A percentile compares a stretch with the other conserved stretches of the same genome.
These are phyloP conservation scores for Allygus modestus DNA, from an alignment of 2,888 invertebrate genomes.

Conservation along the genomic window DNA sequence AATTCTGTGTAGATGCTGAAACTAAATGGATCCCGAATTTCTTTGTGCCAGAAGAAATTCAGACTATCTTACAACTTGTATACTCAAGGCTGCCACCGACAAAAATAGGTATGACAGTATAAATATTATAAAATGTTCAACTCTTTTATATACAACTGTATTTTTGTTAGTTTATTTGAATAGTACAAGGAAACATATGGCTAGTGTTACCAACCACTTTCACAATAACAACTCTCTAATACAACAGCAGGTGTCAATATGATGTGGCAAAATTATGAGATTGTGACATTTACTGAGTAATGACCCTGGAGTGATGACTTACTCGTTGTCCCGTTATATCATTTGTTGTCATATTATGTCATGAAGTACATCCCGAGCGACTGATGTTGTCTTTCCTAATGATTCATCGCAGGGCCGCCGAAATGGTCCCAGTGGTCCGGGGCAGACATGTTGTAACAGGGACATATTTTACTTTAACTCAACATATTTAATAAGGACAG, in stretches of 20 bases:
- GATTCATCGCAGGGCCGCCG: no score
- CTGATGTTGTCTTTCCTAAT: background rate
- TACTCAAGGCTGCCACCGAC: conserved; percentile 33
- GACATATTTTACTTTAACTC: no score
- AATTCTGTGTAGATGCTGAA: conserved; percentile 16
- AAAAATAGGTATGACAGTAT: conserved; percentile 23
- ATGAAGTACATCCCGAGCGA: background rate
- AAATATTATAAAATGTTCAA: no score
- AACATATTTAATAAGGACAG: no score
- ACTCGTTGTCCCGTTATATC: background rate
- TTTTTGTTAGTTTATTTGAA: background rate
- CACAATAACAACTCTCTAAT: background rate
- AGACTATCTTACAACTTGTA: background rate
- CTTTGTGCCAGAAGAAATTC: conserved; percentile 32
- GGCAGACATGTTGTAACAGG: no score
- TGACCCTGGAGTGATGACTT: background rate
- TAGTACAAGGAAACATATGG: background rate
- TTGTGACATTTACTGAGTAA: conserved; percentile 11
- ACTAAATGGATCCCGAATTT: conserved; percentile 29
- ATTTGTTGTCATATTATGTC: background rate
- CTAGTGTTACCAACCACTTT: background rate
- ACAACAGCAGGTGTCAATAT: background rate
- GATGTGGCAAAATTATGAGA: conserved; percentile 21
- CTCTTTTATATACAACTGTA: no score
- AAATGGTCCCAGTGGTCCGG: no score